Evolutionary conservation across 2,888 invertebrate genomes (phyloP), one percentile per base, ranked within the genome.

Genomic region (Teleogryllus oceanicus): DNA sequence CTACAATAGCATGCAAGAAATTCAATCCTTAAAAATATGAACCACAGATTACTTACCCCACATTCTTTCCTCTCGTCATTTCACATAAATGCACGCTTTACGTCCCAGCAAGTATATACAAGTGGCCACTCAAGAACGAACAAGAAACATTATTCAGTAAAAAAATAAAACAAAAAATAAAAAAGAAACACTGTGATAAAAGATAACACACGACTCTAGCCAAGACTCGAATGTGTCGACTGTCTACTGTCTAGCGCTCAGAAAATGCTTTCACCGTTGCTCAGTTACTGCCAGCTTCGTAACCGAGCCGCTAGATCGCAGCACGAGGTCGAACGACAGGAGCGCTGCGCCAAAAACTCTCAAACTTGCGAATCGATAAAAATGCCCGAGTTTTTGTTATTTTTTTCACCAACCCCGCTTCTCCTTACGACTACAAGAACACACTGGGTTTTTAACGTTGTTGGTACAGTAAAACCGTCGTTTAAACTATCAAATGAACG

Each of bases 351-450:
- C 79, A 77, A 21, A 62, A 50, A 76, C 79, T 79, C 77, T 76
- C 79, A 79, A 79, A 79, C 79, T 79, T 76, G 74, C 79, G 76
- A 79, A 79, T 79, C 79, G 79, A 79, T 79, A 79, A 79, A 79
- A 79, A 79, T 79, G 79, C 79, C 79, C 74, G 77, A 21, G 76
- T 62, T 79, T 79, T 79, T 79, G 75, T 79, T 21, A 21, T 24
- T 79, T 79, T 24, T 79, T 79, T 79, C 62, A 62, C 62, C 62
- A 62, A 62, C 62, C 62, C 62, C n/a, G 13, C 62, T 62, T 62
- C 62, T 62, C 62, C 13, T 62, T 62, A 62, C 62, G 62, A 37
- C 37, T 37, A 62, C 62, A n/a, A 62, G 62, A 62, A 62, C 62
- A 62, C 62, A 62, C n/a, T 10, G 16, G 62, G 62, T n/a, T 62